A percentile compares a stretch with the other conserved stretches of the same genome.
Evolutionary conservation across 1,140 invertebrate genomes (phyloP).

Genomic region (Meloidogyne hapla): DNA sequence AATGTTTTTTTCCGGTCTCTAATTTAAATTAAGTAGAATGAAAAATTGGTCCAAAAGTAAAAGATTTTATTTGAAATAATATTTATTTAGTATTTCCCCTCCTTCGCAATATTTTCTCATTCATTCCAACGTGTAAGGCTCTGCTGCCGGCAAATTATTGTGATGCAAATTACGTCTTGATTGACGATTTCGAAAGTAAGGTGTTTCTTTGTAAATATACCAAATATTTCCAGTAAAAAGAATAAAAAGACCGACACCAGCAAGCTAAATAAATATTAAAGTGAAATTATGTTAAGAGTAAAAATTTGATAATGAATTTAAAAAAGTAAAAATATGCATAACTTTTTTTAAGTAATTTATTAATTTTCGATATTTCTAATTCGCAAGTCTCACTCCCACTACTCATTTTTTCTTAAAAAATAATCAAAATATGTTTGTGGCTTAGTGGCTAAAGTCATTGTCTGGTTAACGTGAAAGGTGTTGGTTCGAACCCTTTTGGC

Average conservation of each 20-base stretch:
- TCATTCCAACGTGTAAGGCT: constrained; percentile 39
- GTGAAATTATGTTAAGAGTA: constrained; percentile 14
- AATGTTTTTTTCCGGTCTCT: background rate
- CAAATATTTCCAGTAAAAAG: constrained; percentile 50
- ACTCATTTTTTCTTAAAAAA: background rate
- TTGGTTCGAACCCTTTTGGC: background rate
- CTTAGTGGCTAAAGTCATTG: too few relatives aligned
- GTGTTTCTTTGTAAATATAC: constrained; percentile 56
- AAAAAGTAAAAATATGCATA: too few relatives aligned
- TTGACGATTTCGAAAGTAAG: constrained; percentile 39
- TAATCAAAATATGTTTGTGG: too few relatives aligned
- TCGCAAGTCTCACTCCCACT: background rate
- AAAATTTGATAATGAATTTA: too few relatives aligned
- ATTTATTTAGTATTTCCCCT: background rate
- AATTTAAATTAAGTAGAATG: constrained; percentile 9
- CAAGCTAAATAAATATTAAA: constrained; percentile 46
- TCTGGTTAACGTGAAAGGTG: too few relatives aligned
- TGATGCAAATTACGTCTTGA: constrained; percentile 25
- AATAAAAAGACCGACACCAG: constrained; percentile 46
- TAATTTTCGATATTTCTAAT: too few relatives aligned
- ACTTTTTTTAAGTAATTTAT: too few relatives aligned
- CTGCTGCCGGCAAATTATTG: constrained; percentile 26
- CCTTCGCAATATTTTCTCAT: too few relatives aligned
- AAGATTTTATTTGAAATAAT: constrained; percentile 5
- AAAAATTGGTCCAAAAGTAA: constrained; percentile 8